Evolutionary conservation across 2,113 vertebrate species (phyloP).

Genomic region (Saccopteryx leptura): DNA sequence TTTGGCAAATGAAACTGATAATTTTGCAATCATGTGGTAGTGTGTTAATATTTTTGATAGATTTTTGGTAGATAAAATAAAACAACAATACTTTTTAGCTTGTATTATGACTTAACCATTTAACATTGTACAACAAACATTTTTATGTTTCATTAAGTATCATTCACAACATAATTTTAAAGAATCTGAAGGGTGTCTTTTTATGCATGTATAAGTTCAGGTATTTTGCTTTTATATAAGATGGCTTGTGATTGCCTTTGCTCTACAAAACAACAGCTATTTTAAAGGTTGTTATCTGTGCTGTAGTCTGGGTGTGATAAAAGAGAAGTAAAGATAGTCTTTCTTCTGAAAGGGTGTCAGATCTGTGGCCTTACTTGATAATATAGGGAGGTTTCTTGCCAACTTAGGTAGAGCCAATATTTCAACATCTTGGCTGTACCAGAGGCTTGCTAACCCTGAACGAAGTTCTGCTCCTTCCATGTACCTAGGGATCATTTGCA

Average conservation of each 20-base stretch:
- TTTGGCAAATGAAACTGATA: constrained; percentile 52
- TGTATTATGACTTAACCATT: not conserved
- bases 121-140: not conserved
- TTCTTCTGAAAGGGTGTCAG: not conserved
- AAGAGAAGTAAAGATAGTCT: not conserved
- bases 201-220: not conserved
- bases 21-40: constrained; percentile 21
- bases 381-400: constrained; percentile 15
- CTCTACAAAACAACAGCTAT: not conserved
- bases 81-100: not conserved
- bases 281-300: not conserved
- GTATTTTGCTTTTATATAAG: constrained; percentile 20
- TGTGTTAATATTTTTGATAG: constrained; percentile 22
- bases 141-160: not conserved
- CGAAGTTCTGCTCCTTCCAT: not conserved
- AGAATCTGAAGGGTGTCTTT: not conserved
- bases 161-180: constrained; percentile 50
- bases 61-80: constrained; percentile 35
- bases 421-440: not conserved
- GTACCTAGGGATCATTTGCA: not conserved
- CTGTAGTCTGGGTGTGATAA: not conserved
- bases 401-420: not conserved
- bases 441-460: not conserved
- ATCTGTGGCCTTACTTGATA: constrained; percentile 30
- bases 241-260: constrained; percentile 19